These are phyloP conservation scores for Pogonocherus hispidulus DNA, from an alignment of 2,888 invertebrate species.

Conservation along the genomic window DNA sequence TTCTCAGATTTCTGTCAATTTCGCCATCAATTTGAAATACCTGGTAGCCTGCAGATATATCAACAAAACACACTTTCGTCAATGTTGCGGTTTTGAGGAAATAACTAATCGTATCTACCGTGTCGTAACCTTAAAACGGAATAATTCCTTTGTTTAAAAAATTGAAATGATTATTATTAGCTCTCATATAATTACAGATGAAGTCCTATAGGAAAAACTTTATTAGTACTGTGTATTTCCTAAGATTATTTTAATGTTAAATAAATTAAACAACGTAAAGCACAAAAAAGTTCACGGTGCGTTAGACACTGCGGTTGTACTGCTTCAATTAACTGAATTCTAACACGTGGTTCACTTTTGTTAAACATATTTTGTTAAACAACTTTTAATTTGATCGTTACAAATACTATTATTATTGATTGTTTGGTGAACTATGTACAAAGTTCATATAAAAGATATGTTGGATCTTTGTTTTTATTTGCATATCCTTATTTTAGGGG, in stretches of 20 bases:
- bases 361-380: constrained; percentile 13
- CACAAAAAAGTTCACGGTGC: constrained; percentile 23
- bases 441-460: too few relatives aligned
- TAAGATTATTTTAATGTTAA: constrained; percentile 21
- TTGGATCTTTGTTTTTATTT: too few relatives aligned
- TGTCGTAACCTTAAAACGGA: not conserved
- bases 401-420: not conserved
- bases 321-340: constrained; percentile 31
- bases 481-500: too few relatives aligned
- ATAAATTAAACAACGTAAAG: constrained; percentile 27
- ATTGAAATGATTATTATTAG: not conserved
- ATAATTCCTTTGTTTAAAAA: not conserved
- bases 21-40: not conserved
- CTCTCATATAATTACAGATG: not conserved
- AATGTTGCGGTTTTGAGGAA: not conserved
- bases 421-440: too few relatives aligned
- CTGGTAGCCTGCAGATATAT: not conserved
- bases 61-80: not conserved
- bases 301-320: constrained; percentile 25
- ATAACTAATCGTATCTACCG: not conserved
- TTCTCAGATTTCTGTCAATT: not conserved
- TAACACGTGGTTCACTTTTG: constrained; percentile 29
- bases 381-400: constrained; percentile 11
- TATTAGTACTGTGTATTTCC: constrained; percentile 1
- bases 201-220: not conserved